Base-by-base conservation (phyloP, 2,888 invertebrate species). In the Theretra japonica region DNA sequence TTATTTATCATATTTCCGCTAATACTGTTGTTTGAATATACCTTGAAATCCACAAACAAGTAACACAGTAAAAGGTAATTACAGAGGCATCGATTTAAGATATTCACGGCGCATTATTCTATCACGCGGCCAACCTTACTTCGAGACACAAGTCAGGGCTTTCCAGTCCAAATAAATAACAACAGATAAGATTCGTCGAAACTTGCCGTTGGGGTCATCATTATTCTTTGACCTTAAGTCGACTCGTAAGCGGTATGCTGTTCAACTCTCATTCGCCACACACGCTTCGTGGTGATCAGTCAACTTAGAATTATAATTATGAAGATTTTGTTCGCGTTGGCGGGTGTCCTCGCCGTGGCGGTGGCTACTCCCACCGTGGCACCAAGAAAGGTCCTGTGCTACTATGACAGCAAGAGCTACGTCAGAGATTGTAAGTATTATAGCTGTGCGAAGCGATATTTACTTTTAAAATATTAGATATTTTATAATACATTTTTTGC, bases 351-450 rank as follows among this genome's bases (percentile, higher is more conserved):
- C 76, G 90, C 91, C 77, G 81, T 89, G 72, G 90, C 86, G 30
- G 81, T 87, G n/a, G 87, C 90, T 53, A 84, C 85, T 73, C 89
- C 92, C 41, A 86, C 90, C 7, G 82, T 87, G 41, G 86, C 93
- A 33, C 94, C 94, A 73, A 89, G 89, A 82, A 97, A 96, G 91
- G 95, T 97, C 68, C 91, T 97, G 81, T 97, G 97, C 86, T 97
- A 96, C 87, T 97, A 96, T 90, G 96, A 97, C 88, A 96, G 96
- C 88, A 96, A 95, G 86, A 96, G 97, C 77, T 95, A 95, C 86
- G 94, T 95, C 82, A 95, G 97, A 84, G 94, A 95, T 93, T 96
- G 97, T 97, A 91, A 95, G 95, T 94, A 71, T 69, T 74, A 68
- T 73, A 79, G 89, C 89, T 86, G 73, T 74, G 90, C 90, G 65